Conservation (phyloP, 2,113 vertebrate genomes). For the Mus spicilegus region DNA sequence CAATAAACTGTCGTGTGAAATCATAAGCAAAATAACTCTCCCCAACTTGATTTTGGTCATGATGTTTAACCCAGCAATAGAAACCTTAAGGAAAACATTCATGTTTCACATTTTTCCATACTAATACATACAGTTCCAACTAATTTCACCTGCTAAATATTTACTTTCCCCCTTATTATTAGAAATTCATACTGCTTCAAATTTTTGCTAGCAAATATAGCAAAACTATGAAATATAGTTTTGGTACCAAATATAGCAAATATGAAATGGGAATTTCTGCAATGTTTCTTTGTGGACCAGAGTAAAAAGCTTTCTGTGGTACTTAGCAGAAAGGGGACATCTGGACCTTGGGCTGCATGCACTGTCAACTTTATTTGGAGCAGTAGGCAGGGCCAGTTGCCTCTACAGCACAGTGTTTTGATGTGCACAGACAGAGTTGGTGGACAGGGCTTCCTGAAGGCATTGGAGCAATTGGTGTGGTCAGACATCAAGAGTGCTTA, state of each 20-base stretch:
- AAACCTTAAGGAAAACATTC: neutral
- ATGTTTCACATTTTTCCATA: neutral
- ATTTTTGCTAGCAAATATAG: constrained; percentile 12
- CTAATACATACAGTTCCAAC: neutral
- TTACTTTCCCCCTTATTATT: constrained; percentile 3
- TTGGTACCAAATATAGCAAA: neutral
- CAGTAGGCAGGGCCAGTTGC: neutral
- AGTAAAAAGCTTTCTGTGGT: neutral
- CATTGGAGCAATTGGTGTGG: neutral
- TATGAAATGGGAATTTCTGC: neutral
- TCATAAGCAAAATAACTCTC: neutral
- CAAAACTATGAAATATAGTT: neutral
- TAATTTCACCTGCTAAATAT: constrained; percentile 28
- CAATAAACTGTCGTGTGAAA: neutral
- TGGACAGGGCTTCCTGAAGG: neutral
- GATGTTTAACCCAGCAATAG: neutral
- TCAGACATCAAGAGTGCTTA: constrained; percentile 7
- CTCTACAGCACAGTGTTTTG: neutral
- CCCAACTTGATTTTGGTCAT: neutral
- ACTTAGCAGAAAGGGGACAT: neutral
- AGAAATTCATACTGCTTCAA: neutral
- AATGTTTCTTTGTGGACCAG: neutral
- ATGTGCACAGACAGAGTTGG: neutral
- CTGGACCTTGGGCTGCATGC: neutral
- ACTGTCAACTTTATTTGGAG: neutral